Evolutionary conservation across 2,888 invertebrate species (phyloP).

Genomic region (Nesidiocoris tenuis): DNA sequence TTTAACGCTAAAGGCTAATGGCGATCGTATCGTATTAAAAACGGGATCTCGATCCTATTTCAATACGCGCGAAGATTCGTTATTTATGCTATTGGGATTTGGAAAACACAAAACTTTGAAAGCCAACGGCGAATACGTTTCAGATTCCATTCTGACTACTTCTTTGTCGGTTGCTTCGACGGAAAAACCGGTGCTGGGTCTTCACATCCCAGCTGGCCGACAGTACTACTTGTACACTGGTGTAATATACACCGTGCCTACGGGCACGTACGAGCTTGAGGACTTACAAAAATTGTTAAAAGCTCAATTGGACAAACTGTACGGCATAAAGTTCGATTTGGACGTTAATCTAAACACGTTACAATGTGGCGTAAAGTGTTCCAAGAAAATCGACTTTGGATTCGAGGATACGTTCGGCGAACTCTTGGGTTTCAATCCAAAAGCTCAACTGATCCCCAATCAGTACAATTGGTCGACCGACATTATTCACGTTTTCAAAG

Average conservation of each 20-base stretch:
- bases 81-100: not conserved
- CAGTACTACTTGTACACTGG: not conserved
- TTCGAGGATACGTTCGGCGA: not conserved
- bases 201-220: not conserved
- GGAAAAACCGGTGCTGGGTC: not conserved
- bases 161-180: not conserved
- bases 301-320: conserved; percentile 3
- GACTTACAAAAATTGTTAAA: conserved; percentile 4
- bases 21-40: not conserved
- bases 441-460: not conserved
- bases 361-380: conserved; percentile 5
- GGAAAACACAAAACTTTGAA: not conserved
- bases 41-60: not conserved
- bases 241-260: not conserved
- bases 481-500: conserved; percentile 26
- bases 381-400: not conserved
- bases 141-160: not conserved
- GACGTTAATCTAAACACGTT: conserved; percentile 10
- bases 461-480: not conserved
- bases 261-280: conserved; percentile 17
- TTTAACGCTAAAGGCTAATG: not conserved
- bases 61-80: not conserved
- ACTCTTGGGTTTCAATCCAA: conserved; percentile 11
- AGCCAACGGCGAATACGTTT: not conserved
- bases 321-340: conserved; percentile 9